Evolutionary conservation across 2,113 vertebrate genomes (phyloP).

Genomic region (Gulo gulo): DNA sequence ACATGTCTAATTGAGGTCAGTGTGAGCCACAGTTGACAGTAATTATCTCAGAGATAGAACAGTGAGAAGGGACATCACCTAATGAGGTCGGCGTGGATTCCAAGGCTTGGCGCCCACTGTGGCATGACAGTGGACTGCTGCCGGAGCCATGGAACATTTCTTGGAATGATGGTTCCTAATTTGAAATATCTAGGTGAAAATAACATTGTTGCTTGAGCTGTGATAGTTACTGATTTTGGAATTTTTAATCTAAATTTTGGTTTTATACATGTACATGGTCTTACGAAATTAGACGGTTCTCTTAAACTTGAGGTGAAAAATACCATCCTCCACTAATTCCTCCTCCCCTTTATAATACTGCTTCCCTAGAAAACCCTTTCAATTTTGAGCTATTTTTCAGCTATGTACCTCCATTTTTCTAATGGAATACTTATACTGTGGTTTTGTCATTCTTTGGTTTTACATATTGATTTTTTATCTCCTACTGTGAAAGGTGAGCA

Average conservation of each 20-base stretch:
- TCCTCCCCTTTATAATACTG: background rate
- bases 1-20: background rate
- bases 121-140: fast-evolving
- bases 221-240: background rate
- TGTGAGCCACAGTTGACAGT: background rate
- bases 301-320: background rate
- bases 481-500: background rate
- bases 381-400: background rate
- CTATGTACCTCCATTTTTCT: background rate
- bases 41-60: background rate
- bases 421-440: fast-evolving
- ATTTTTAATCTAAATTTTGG: background rate
- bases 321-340: fast-evolving
- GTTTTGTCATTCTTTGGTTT: background rate
- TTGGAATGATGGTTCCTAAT: background rate
- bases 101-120: fast-evolving
- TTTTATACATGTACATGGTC: background rate
- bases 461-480: background rate
- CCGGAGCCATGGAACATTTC: too few relatives aligned
- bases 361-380: background rate
- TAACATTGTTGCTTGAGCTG: background rate
- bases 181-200: background rate
- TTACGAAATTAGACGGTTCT: background rate
- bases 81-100: background rate
- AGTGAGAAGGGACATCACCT: background rate